Conservation (phyloP, 1,140 invertebrate species). For the Coptotermes formosanus region DNA sequence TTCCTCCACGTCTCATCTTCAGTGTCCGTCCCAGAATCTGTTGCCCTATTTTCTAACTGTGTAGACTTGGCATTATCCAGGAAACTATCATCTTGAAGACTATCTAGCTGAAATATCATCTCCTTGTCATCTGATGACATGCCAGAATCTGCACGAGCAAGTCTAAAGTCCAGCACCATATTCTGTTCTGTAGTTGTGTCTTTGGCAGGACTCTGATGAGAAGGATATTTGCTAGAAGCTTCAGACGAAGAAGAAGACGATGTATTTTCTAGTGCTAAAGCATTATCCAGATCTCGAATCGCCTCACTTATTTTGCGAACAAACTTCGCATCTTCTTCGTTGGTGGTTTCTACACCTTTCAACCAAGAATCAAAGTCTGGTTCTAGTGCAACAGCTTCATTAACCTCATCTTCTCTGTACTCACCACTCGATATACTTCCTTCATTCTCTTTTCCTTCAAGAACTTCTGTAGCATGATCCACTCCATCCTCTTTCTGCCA, state of each 20-base stretch:
- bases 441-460: conserved; percentile 22
- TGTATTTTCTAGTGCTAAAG: conserved; percentile 59
- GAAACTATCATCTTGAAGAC: conserved; percentile 30
- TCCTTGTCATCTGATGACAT: conserved; percentile 6
- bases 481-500: conserved; percentile 24
- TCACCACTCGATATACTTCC: neutral
- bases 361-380: conserved; percentile 55
- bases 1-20: conserved; percentile 67
- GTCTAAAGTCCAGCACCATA: conserved; percentile 42
- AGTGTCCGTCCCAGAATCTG: conserved; percentile 33
- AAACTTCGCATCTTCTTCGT: conserved; percentile 53
- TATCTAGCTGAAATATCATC: conserved; percentile 25
- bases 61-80: neutral
- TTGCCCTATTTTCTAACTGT: neutral
- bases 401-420: neutral
- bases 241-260: conserved; percentile 55
- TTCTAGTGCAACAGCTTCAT: conserved; percentile 21
- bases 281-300: conserved; percentile 64
- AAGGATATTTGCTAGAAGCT: conserved; percentile 26
- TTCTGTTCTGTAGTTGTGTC: conserved; percentile 36
- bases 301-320: conserved; percentile 61
- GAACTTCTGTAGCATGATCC: neutral
- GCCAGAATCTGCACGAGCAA: conserved; percentile 36
- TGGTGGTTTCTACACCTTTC: conserved; percentile 55
- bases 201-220: conserved; percentile 50